Evolutionary conservation across 2,113 vertebrate species (phyloP), one percentile per base, ranked within the genome.

Genomic region (Scopus umbretta): DNA sequence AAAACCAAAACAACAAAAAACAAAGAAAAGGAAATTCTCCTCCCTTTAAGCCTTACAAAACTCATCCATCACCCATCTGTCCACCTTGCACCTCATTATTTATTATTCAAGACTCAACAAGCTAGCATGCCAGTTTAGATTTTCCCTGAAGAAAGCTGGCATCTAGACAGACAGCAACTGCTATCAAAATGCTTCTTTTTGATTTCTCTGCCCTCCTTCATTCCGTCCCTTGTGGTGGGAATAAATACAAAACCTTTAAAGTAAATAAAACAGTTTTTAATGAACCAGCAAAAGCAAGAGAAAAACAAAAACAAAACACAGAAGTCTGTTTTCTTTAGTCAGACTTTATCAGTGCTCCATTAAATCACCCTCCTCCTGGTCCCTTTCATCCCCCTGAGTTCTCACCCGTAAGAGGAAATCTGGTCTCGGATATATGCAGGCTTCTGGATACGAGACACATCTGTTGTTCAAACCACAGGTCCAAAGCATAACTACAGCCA

Each of bases 81-180:
- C 91, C 93, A 97, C 94, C 93, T 96, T 95, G 87, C 94, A 88
- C 92, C 81, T 96, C 91, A 88, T 95, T 95, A 95, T 95, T 97
- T 91, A 96, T 97, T 97, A 96, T 94, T 96, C 94, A 97, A 58
- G 78, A 94, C 87, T 96, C 93, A 91, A 92, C 83, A 96, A 97
- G 90, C 93, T 58, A 95, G 63, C 67, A 94, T 61, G 91, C 93
- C 90, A 94, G 85, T 90, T 90, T 90, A 88, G 84, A 78, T 95
- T 94, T 93, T 92, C 89, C 85, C 90, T 93, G 89, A 96, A 96
- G 91, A 93, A 95, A 91, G 66, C 79, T 96, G 90, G 94, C 94
- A 95, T 80, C 95, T 90, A 94, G 93, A 91, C 84, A 95, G 92
- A 91, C 73, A 89, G 80, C 62, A 92, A 96, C 91, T 56, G 84